These are phyloP conservation scores for Labeo calbasu DNA, from an alignment of 2,797 vertebrate genomes.

Conservation along the genomic window DNA sequence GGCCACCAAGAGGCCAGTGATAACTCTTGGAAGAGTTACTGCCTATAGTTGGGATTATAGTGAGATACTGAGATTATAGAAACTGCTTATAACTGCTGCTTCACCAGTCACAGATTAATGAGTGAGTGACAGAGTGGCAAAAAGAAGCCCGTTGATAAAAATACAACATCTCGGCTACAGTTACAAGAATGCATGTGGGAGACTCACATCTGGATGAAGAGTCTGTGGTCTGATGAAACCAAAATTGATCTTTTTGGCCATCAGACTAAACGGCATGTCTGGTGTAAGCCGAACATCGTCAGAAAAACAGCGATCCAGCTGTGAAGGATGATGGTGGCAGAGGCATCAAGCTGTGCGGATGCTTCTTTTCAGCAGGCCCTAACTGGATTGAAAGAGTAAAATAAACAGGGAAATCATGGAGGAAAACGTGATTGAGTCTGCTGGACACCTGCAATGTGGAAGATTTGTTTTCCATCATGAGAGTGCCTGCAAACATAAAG, in stretches of 20 bases:
- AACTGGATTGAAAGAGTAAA: not conserved
- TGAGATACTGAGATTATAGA: not conserved
- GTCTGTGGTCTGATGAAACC: not conserved
- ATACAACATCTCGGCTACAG: not conserved
- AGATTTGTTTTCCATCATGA: constrained; percentile 16
- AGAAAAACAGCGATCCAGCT: not conserved
- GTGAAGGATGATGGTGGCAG: not conserved
- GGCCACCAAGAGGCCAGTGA: not conserved
- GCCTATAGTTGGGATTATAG: no score
- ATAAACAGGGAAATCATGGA: constrained; percentile 6
- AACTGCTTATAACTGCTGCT: not conserved
- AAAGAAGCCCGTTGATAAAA: not conserved
- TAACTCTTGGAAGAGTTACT: not conserved
- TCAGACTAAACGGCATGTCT: constrained; percentile 2
- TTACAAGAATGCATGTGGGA: not conserved
- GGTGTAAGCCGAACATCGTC: not conserved
- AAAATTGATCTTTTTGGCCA: constrained; percentile 12
- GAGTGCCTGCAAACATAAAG: constrained; percentile 5
- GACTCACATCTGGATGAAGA: not conserved
- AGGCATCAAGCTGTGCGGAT: not conserved
- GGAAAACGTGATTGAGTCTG: constrained; percentile 7
- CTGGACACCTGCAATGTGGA: constrained; percentile 5
- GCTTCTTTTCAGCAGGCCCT: not conserved
- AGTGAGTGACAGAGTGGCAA: not conserved
- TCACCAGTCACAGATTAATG: constrained; percentile 12